Base-by-base conservation (phyloP, 2,113 vertebrate species). In the Paracanthobrama guichenoti region DNA sequence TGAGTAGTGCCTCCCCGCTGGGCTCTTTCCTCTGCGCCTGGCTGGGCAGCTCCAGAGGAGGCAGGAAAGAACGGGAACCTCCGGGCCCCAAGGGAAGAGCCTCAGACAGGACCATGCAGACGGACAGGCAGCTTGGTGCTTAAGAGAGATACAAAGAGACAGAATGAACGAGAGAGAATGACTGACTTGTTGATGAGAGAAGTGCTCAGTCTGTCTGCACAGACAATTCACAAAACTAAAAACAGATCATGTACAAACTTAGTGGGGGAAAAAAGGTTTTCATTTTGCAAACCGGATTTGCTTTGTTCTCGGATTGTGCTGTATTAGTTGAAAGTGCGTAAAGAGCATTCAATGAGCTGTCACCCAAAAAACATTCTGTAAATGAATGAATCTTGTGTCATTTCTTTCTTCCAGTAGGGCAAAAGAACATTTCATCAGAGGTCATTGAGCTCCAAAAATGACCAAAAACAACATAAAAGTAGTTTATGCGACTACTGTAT, bases 21-120 rank as follows among this genome's bases (percentile, higher is more conserved):
- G 46, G 20, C 35, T 39, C 66, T 76, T 81, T 81, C 73, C 84
- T 86, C 55, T 50, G 60, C 84, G 88, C 66, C 88, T 88, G 73
- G 76, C 79, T 88, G 87, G 84, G 78, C 84, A 83, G 64, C 80
- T 89, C 81, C 82, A 66, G 77, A 76, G 55, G 84, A 83, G 46
- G 31, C 42, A 14, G 35, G 59, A 26, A 69, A 12, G 48, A 85
- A 59, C 69, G 60, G 53, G 31, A 77, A 44, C 85, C 50, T 55
- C 64, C 7, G n/a, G 46, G 24, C 55, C 87, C 86, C 76, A 83
- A 59, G 83, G 81, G 85, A 86, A 79, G 57, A 72, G 24, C 80
- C 59, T 53, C 66, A 76, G 73, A 84, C 78, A 74, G 86, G 86
- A 79, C 79, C 78, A 66, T 60, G 57, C 78, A 82, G 76, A 66